Evolutionary conservation across 2,888 invertebrate genomes (phyloP).

Genomic region (Pyralis farinalis): DNA sequence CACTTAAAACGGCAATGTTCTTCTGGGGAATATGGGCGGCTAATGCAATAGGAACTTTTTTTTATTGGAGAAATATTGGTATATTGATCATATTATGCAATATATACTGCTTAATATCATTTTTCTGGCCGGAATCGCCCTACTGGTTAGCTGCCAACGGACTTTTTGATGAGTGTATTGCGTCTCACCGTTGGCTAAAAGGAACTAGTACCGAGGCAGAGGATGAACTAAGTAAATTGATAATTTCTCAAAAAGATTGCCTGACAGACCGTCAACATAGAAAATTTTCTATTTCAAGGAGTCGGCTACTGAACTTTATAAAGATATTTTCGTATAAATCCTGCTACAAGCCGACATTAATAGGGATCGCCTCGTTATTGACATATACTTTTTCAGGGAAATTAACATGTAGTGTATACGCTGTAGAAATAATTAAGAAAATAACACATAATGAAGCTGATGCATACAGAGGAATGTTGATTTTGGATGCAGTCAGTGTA

Average conservation of each 20-base stretch:
- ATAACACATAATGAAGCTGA: too few species aligned
- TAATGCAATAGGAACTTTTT: constrained; percentile 13
- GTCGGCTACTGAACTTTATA: too few species aligned
- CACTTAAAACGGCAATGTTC: constrained; percentile 15
- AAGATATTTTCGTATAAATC: too few species aligned
- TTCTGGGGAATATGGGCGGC: constrained; percentile 16
- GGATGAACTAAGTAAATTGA: constrained; percentile 19
- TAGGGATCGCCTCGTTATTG: too few species aligned
- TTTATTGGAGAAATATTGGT: constrained; percentile 18
- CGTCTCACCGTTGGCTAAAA: constrained; percentile 27
- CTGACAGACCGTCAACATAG: constrained; percentile 9
- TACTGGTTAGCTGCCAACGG: constrained; percentile 24
- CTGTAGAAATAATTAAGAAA: too few species aligned
- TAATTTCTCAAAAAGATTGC: constrained; percentile 25
- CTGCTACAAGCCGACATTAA: too few species aligned
- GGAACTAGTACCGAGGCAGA: constrained; percentile 21
- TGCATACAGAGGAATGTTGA: too few species aligned
- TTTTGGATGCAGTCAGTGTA: too few species aligned
- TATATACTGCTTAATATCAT: constrained; percentile 16
- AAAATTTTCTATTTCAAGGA: too few species aligned
- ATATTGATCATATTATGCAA: constrained; percentile 19
- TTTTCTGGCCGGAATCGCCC: constrained; percentile 20
- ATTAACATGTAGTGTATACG: too few species aligned
- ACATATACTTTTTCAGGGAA: too few species aligned
- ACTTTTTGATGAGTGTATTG: constrained; percentile 23